phyloP scores from a whole-genome alignment of 2,888 invertebrate genomes.

The Rapana venosa region DNA sequence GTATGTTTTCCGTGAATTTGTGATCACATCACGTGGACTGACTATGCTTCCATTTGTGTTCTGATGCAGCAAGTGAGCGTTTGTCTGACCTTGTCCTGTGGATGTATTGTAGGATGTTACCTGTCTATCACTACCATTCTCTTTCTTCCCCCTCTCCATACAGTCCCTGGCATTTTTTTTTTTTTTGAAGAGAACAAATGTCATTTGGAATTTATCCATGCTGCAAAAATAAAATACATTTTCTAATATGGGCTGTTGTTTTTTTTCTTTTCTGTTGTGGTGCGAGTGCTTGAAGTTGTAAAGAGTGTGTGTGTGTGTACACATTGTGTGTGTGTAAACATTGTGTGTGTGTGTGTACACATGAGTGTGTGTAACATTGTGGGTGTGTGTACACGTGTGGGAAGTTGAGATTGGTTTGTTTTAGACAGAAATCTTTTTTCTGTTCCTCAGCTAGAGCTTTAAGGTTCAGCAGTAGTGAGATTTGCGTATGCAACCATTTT shows the following conservation, averaged over 20 bases:
- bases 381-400: background rate
- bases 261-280: background rate
- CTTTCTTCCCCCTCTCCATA: background rate
- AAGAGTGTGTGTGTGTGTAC: background rate
- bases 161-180: background rate
- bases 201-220: conserved; percentile 11
- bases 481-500: background rate
- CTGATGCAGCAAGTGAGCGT: background rate
- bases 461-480: background rate
- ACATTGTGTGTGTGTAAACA: background rate
- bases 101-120: too few relatives aligned
- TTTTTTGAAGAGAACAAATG: background rate
- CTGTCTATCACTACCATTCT: background rate
- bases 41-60: conserved; percentile 3
- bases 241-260: background rate
- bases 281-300: background rate
- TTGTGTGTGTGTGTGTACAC: background rate
- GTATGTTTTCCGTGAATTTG: background rate
- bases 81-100: background rate
- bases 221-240: background rate
- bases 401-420: too few relatives aligned
- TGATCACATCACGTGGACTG: background rate
- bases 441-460: background rate
- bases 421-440: background rate
- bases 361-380: background rate